Base-by-base conservation (phyloP, 2,888 invertebrate genomes). In the Harpagoxenus sublaevis region DNA sequence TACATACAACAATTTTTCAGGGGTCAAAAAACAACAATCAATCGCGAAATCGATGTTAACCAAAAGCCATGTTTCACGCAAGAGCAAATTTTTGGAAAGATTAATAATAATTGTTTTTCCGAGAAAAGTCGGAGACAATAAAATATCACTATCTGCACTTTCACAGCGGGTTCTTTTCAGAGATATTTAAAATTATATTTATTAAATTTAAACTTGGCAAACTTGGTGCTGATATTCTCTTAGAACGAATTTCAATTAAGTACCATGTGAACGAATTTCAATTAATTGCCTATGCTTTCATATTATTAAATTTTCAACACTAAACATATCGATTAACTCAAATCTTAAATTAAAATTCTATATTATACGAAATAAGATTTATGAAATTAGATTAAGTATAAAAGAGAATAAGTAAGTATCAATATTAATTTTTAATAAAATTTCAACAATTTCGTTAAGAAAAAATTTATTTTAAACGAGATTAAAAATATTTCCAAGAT, bases 31-130 rank as follows among this genome's bases (percentile, higher is more conserved):
- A 71, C 57, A 79, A 79, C 57, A 70, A 79, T 71, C 60, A 48
- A 62, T 62, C 28, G 45, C 9, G 35, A 79, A 57, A 57, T 48
- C 12, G 23, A 81, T 48, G 60, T 57, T 81, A 81, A 62, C 73
- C 62, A 81, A 62, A 73, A 60, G 39, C 6, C 18, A 48, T 48
- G 12, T 60, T 71, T 62, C 48, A 48, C 39, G 39, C 35, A 48
- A 18, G 3, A 48, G 12, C 15, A 35, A 35, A 71, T 73, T 73
- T 60, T 39, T 3, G 1, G 48, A 39, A 81, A 48, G 4, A 73
- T 60, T 18, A 60, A 15, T 48, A 71, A 71, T 68, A 62, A 73
- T 73, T 48, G 10, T 12, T 51, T 23, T 60, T 3, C 2, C 10
- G n/a, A 42, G 39, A 23, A 31, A 63, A 9, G 0, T 57, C 0